These are phyloP conservation scores for Chrysotoxum bicinctum DNA, from an alignment of 2,888 invertebrate genomes.

Conservation along the genomic window DNA sequence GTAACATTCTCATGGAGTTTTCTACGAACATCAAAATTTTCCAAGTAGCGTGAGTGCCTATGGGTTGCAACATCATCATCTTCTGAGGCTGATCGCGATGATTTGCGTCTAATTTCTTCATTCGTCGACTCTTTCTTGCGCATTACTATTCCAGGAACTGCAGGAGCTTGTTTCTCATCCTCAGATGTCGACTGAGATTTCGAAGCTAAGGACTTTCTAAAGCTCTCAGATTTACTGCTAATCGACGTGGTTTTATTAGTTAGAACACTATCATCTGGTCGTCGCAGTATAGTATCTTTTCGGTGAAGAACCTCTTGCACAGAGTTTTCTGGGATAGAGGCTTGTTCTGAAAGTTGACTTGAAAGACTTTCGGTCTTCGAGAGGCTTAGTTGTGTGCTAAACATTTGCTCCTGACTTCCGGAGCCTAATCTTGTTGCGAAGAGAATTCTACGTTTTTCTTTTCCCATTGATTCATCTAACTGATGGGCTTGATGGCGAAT, in stretches of 20 bases:
- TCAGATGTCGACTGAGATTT: conserved; percentile 78
- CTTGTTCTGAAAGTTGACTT: conserved; percentile 84
- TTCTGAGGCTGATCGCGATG: conserved; percentile 78
- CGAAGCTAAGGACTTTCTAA: conserved; percentile 55
- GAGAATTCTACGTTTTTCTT: conserved; percentile 83
- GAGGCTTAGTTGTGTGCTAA: conserved; percentile 86
- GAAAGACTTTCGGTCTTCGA: conserved; percentile 86
- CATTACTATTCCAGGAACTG: conserved; percentile 76
- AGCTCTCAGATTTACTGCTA: conserved; percentile 52
- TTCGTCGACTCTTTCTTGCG: conserved; percentile 76
- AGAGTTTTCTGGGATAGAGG: conserved; percentile 75
- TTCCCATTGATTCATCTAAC: conserved; percentile 76
- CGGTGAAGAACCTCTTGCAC: conserved; percentile 77
- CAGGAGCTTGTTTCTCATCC: conserved; percentile 76
- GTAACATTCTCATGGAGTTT: conserved; percentile 79
- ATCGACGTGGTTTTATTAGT: conserved; percentile 40
- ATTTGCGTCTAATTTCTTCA: conserved; percentile 75
- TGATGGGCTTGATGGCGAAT: conserved; percentile 33
- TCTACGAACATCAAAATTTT: conserved; percentile 80
- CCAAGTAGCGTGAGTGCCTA: conserved; percentile 80
- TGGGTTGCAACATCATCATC: conserved; percentile 77
- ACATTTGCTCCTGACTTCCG: conserved; percentile 86
- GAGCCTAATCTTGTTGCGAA: conserved; percentile 87
- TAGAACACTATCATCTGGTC: conserved; percentile 74
- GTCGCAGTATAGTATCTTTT: conserved; percentile 78